A percentile compares a stretch with the other conserved stretches of the same genome.
phyloP scores from a whole-genome alignment of 2,888 invertebrate species.

The Copidosoma aretas region DNA sequence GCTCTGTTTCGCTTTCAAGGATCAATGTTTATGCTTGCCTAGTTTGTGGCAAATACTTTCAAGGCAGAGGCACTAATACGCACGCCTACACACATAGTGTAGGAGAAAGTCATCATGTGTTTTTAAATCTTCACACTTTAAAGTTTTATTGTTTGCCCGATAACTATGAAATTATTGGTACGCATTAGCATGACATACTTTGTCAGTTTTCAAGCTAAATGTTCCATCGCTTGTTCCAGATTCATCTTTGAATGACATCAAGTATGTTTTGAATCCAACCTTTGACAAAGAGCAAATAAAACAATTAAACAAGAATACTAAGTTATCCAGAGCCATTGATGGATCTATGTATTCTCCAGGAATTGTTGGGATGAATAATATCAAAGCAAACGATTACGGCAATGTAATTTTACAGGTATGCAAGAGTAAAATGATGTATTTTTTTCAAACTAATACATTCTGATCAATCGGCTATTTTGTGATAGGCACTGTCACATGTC shows the following conservation, averaged over 20 bases:
- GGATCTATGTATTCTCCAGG: slow-evolving; percentile 96
- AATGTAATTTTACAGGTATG: slow-evolving; percentile 94
- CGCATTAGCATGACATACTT: slow-evolving; percentile 47
- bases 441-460: slow-evolving; percentile 11
- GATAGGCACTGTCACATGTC: slow-evolving; percentile 91
- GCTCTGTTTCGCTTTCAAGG: slow-evolving; percentile 95
- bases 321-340: slow-evolving; percentile 93
- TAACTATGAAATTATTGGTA: slow-evolving; percentile 98
- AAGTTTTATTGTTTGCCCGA: slow-evolving; percentile 99
- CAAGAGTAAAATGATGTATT: not conserved
- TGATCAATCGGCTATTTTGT: slow-evolving; percentile 42
- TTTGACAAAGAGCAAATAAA: slow-evolving; percentile 84
- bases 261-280: slow-evolving; percentile 97
- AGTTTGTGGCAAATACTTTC: slow-evolving; percentile 98
- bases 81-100: slow-evolving; percentile 99
- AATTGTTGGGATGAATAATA: slow-evolving; percentile 97
- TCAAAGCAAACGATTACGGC: slow-evolving; percentile 99
- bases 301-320: slow-evolving; percentile 80
- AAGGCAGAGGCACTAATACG: slow-evolving; percentile 96
- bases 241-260: slow-evolving; percentile 97
- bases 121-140: slow-evolving; percentile 92
- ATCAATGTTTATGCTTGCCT: slow-evolving; percentile 99
- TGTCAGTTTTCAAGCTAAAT: slow-evolving; percentile 1
- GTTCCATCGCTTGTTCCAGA: slow-evolving; percentile 64
- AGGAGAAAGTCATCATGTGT: slow-evolving; percentile 97